Base-by-base conservation (phyloP, 2,888 invertebrate genomes). In the Endomychus coccineus region DNA sequence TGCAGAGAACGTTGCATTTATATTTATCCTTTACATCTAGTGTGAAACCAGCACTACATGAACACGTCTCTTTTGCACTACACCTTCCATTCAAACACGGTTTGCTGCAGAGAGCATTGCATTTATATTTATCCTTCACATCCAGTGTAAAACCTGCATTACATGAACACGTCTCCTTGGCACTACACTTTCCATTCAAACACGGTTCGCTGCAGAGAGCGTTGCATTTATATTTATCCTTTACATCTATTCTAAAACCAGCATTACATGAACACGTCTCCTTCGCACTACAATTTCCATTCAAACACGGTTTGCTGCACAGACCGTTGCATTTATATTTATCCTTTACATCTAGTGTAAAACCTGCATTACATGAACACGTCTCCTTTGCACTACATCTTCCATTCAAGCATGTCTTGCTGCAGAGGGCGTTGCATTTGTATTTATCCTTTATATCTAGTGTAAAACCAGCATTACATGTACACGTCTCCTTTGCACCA, bases 331-430 rank as follows among this genome's bases (percentile, higher is more conserved):
- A 53, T 12, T 40, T 1, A 37, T 45, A 45, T 17, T 39, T 39
- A 23, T 48, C 46, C 2, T 39, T 23, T 1, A 30, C 3, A 34
- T 45, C 49, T 10, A 40, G 10, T 3, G 17, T 29, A 22, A 32
- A 71, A 2, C 70, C 71, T 1, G 55, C 48, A 6, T 63, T 52
- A 44, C 74, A 74, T 39, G 63, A 45, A 40, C 48, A 48, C 6
- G 36, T 40, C 16, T 49, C 39, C 21, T 43, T 47, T 6, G 40
- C 34, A 4, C 42, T 72, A 73, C 40, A 46, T 25, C 21, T 30
- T 6, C 46, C 35, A 29, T 44, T 46, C 4, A 35, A 9, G 27
- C 56, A 56, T 1, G 42, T 14, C 11, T 44, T 34, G 7, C 36
- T 40, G 33, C 57, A 58, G 4, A 42, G 30, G 1, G 63, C 63